Conservation (phyloP, 1,140 invertebrate genomes). For the Apis cerana region DNA sequence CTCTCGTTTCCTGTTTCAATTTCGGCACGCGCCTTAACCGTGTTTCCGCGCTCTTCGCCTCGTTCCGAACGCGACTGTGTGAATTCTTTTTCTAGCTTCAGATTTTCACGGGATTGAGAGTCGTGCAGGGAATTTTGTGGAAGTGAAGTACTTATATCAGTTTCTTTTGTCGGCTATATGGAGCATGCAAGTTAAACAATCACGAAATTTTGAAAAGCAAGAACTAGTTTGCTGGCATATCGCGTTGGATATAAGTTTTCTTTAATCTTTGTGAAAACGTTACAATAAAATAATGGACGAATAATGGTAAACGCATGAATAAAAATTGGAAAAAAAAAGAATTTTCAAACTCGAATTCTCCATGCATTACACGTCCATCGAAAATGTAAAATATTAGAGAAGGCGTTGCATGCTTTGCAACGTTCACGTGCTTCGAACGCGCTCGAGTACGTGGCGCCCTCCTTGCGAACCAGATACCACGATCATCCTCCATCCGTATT, state of each 20-base stretch:
- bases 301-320: no score
- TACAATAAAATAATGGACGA: no score
- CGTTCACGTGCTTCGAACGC: slow-evolving; percentile 15
- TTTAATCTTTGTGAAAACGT: no score
- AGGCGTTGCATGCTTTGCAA: not conserved
- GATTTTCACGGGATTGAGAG: not conserved
- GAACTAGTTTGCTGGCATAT: no score
- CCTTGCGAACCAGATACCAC: slow-evolving; percentile 28
- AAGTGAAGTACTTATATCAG: not conserved
- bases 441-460: slow-evolving; percentile 62
- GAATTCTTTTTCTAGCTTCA: not conserved
- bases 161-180: not conserved
- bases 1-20: slow-evolving; percentile 65
- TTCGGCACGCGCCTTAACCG: slow-evolving; percentile 28
- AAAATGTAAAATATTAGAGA: not conserved
- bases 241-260: no score
- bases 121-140: not conserved
- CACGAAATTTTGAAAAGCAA: no score
- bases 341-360: no score
- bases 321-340: no score
- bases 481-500: slow-evolving; percentile 40
- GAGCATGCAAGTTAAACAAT: no score
- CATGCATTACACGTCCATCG: no score
- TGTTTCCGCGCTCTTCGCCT: not conserved
- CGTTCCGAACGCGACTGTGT: not conserved